Percentiles rank a stretch among this genome's conserved stretches.
phyloP scores from a whole-genome alignment of 2,113 vertebrate genomes.

The Corythaeola cristata region DNA sequence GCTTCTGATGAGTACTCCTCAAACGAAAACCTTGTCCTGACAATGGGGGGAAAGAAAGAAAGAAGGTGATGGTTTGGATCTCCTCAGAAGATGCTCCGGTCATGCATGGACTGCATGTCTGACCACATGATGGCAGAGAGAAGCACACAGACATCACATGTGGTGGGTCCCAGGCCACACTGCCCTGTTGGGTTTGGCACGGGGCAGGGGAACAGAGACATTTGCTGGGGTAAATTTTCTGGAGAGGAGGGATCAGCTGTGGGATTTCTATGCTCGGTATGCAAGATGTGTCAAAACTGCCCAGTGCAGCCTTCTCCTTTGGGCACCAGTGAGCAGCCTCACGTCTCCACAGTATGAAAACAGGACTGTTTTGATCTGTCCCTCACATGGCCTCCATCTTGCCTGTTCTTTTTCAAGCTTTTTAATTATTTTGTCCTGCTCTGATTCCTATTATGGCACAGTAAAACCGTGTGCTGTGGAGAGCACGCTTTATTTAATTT shows the following conservation, averaged over 20 bases:
- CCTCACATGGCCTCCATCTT: neutral
- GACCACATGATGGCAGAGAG: neutral
- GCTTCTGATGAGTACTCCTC: neutral
- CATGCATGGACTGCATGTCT: fast-evolving
- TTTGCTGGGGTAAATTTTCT: neutral
- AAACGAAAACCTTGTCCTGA: neutral
- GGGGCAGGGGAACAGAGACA: neutral
- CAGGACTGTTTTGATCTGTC: neutral
- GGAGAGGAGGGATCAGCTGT: neutral
- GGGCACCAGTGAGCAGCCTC: neutral
- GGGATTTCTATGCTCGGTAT: neutral
- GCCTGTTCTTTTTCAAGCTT: neutral
- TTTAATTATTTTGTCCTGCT: slow-evolving; percentile 4
- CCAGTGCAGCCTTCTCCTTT: neutral
- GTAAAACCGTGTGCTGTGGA: neutral
- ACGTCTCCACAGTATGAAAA: neutral
- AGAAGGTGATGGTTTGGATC: neutral
- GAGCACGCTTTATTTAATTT: neutral
- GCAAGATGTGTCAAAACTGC: neutral
- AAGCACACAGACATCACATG: fast-evolving
- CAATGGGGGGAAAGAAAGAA: neutral
- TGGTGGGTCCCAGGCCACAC: neutral
- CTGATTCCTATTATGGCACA: slow-evolving; percentile 11
- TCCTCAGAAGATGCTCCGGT: neutral
- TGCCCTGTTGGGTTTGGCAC: neutral